A percentile compares a stretch with the other conserved stretches of the same genome.
Evolutionary conservation across 1,140 invertebrate species (phyloP).

Genomic region (Conus betulinus): DNA sequence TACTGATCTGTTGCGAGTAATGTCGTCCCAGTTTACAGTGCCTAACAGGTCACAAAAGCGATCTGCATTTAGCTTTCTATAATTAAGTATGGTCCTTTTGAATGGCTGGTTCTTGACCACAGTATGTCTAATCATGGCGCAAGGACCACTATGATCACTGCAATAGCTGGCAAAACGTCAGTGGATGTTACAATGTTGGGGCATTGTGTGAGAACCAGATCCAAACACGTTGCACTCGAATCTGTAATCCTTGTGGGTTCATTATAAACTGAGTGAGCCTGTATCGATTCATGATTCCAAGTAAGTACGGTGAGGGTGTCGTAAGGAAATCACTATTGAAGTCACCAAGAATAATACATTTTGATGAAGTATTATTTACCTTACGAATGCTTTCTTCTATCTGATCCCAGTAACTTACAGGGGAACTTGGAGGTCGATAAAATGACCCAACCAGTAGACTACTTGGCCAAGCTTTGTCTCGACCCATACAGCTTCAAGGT

Average conservation of each 20-base stretch:
- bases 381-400: neutral
- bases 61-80: neutral
- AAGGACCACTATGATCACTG: neutral
- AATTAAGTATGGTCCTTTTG: neutral
- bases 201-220: neutral
- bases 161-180: neutral
- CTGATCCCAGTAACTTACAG: neutral
- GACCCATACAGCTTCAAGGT: slow-evolving; percentile 15
- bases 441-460: neutral
- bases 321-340: neutral
- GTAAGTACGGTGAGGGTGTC: neutral
- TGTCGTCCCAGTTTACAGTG: too few species aligned
- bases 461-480: neutral
- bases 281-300: neutral
- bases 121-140: neutral
- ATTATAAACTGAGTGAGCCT: neutral
- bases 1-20: too few species aligned
- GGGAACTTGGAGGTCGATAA: neutral
- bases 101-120: neutral
- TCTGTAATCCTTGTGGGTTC: neutral
- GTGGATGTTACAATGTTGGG: neutral
- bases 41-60: too few species aligned
- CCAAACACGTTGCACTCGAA: neutral
- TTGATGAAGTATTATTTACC: neutral
- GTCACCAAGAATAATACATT: slow-evolving; percentile 5